Evolutionary conservation across 2,113 vertebrate genomes (phyloP).

Genomic region (Lota lota): DNA sequence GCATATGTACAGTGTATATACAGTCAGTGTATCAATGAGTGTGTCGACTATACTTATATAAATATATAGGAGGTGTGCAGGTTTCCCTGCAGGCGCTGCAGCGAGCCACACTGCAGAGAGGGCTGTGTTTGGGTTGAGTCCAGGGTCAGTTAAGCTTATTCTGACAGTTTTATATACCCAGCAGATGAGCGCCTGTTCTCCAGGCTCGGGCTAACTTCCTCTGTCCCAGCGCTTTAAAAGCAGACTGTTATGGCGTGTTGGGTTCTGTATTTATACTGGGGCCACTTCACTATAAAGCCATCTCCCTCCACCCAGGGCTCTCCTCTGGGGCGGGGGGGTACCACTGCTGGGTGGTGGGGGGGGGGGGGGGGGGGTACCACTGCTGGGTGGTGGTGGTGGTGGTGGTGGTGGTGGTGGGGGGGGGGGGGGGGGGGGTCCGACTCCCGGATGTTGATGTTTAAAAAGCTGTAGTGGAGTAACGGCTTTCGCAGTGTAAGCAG

Average conservation of each 20-base stretch:
- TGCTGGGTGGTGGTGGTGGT: conserved; percentile 4
- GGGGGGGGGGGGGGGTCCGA: conserved; percentile 3
- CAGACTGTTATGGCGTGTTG: conserved; percentile 37
- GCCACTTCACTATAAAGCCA: conserved; percentile 6
- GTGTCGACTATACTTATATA: too few species aligned
- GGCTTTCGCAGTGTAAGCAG: conserved; percentile 20
- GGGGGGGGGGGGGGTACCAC: conserved; percentile 33
- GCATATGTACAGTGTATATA: too few species aligned
- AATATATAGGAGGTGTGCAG: background rate
- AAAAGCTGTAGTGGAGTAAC: conserved; percentile 63
- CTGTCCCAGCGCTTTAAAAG: conserved; percentile 56
- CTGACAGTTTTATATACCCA: conserved; percentile 74
- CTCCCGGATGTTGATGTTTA: conserved; percentile 62
- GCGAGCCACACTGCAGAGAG: conserved; percentile 17
- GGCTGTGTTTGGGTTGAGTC: conserved; percentile 71
- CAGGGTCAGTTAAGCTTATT: conserved; percentile 65
- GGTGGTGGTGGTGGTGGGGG: conserved; percentile 5
- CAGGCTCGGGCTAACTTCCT: conserved; percentile 50
- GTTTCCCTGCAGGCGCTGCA: conserved; percentile 7
- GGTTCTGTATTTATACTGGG: conserved; percentile 58
- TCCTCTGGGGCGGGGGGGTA: conserved; percentile 9
- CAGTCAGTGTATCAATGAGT: too few species aligned
- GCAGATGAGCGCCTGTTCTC: conserved; percentile 44
- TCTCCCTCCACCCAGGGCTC: conserved; percentile 18
- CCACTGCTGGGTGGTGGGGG: conserved; percentile 18